Base-by-base conservation (phyloP, 1,140 invertebrate species). In the Palaemon carinicauda region DNA sequence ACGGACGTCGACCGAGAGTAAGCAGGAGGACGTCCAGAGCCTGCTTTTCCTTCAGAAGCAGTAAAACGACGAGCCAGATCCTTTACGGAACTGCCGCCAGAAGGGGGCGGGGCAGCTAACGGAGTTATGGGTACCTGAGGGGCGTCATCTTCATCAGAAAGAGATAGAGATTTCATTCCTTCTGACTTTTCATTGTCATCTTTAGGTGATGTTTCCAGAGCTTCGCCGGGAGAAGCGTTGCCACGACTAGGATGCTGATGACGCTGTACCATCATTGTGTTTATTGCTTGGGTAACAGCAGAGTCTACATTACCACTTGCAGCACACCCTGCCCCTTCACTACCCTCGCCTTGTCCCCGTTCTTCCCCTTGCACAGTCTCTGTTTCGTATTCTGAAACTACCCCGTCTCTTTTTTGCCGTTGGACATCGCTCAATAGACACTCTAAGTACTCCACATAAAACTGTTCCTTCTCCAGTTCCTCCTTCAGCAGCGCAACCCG, bases 391-490 rank as follows among this genome's bases (percentile, higher is more conserved):
- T 87, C 87, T 27, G 69, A 71, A 41, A 19, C 24, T 5, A 73
- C 78, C 12, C 41, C 53, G 10, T 73, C 41, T 78, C 54, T 80
- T 52, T 81, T 51, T 52, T 80, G 77, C 82, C 80, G 71, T 80
- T 21, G 12, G 65, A 88, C 87, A 86, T 89, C 87, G 31, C 95
- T 95, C 24, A 97, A 91, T 56, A 97, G 91, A 82, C 95, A 94
- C 91, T 97, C 96, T 89, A 97, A 92, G 92, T 97, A 97, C 91
- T 96, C 95, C 10, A 97, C 96, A 90, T 97, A 97, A 90, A 96
- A 95, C 90, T 96, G 95, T 92, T 97, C 96, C 91, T 97, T 96
- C 90, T 97, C 95, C 50, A 97, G 92, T 92, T 97, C 96, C 90
- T 96, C 95, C 91, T 94, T 94, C 73, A 97, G 93, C 87, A 95